Evolutionary conservation across 2,888 invertebrate species (phyloP).

Genomic region (Esperia sulphurella): DNA sequence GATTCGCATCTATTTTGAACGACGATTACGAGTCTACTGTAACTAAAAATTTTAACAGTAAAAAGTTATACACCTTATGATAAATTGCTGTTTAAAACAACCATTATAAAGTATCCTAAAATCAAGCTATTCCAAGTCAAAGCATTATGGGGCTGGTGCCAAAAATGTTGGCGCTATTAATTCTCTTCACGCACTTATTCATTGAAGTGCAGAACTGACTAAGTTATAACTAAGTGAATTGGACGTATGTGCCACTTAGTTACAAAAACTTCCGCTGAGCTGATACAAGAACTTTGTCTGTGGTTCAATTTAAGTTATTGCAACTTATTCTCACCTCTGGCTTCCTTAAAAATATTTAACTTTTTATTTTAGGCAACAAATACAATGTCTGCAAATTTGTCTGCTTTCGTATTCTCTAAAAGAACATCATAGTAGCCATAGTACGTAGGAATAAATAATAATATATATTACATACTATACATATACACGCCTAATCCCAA

Average conservation of each 20-base stretch:
- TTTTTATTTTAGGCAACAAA: too few species aligned
- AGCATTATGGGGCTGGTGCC: constrained; percentile 5
- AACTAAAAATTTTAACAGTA: not conserved
- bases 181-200: not conserved
- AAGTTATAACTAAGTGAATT: not conserved
- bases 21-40: not conserved
- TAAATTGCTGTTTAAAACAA: constrained; percentile 3
- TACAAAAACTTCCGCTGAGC: not conserved
- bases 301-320: too few species aligned
- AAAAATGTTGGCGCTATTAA: constrained; percentile 7
- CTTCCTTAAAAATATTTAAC: too few species aligned
- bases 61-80: not conserved
- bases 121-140: constrained; percentile 5
- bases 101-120: not conserved
- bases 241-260: too few species aligned
- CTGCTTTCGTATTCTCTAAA: too few species aligned
- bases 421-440: too few species aligned
- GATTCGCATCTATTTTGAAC: too few species aligned
- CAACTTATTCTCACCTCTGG: too few species aligned
- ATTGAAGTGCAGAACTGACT: not conserved
- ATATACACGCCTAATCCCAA: too few species aligned
- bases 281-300: not conserved
- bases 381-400: too few species aligned
- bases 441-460: not conserved
- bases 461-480: not conserved